Conservation (phyloP, 2,888 invertebrate genomes). For the Epsilonema sp. region DNA sequence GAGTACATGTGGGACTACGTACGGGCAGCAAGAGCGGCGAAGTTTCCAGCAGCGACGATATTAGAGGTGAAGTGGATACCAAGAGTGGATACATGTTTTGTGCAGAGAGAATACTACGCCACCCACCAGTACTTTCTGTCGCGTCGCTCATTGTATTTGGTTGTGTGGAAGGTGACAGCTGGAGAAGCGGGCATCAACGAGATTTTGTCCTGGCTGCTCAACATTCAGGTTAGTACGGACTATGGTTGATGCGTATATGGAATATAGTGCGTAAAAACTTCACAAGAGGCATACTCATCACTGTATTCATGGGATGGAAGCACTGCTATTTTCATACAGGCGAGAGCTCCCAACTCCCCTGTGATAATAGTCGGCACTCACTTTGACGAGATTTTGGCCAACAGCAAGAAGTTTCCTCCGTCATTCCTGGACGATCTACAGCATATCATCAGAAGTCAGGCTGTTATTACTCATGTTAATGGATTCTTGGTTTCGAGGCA, state of each 20-base stretch:
- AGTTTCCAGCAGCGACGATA: too few species aligned
- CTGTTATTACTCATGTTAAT: too few species aligned
- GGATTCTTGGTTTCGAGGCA: not conserved
- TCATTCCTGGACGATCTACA: slow-evolving; percentile 54
- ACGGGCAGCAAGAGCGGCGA: too few species aligned
- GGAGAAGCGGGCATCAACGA: slow-evolving; percentile 71
- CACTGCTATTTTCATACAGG: slow-evolving; percentile 36
- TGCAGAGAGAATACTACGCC: slow-evolving; percentile 68
- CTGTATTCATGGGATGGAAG: slow-evolving; percentile 6
- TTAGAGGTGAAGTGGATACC: too few species aligned
- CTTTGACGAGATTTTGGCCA: slow-evolving; percentile 53
- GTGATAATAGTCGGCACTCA: slow-evolving; percentile 91
- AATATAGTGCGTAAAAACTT: not conserved
- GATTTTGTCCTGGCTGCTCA: slow-evolving; percentile 84
- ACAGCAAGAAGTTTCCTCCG: slow-evolving; percentile 40
- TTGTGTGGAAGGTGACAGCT: slow-evolving; percentile 80
- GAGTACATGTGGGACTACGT: not conserved
- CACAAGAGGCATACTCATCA: too few species aligned
- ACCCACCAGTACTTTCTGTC: slow-evolving; percentile 97
- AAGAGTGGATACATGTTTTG: too few species aligned
- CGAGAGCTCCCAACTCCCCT: slow-evolving; percentile 82
- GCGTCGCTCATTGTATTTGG: slow-evolving; percentile 75
- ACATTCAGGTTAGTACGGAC: slow-evolving; percentile 55
- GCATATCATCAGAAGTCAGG: slow-evolving; percentile 53
- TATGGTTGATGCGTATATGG: slow-evolving; percentile 1